A percentile compares a stretch with the other conserved stretches of the same genome.
Evolutionary conservation across 2,888 invertebrate genomes (phyloP).

Genomic region (Hydrotaea cyrtoneurina): DNA sequence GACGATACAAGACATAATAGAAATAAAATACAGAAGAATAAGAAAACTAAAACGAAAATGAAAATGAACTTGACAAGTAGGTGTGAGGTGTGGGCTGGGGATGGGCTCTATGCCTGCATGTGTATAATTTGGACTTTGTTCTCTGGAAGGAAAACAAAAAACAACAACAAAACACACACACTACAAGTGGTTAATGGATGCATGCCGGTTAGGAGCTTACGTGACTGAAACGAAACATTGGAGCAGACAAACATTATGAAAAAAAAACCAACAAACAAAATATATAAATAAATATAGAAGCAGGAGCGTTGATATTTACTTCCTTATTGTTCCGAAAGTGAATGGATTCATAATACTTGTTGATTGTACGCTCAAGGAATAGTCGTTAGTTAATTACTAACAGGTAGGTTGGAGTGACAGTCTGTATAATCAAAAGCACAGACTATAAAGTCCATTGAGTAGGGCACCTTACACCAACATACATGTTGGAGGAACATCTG

Average conservation of each 20-base stretch:
- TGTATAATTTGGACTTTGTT: conserved; percentile 39
- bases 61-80: no score
- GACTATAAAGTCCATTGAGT: no score
- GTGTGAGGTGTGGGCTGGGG: no score
- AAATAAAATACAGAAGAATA: no score
- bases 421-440: no score
- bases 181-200: neutral
- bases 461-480: no score
- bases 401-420: no score
- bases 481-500: no score
- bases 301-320: neutral
- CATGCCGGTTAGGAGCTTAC: neutral
- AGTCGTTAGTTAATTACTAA: neutral
- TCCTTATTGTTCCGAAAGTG: neutral
- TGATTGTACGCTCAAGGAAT: neutral
- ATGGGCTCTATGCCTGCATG: no score
- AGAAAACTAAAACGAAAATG: no score
- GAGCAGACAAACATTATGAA: neutral
- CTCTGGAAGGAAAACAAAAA: conserved; percentile 30
- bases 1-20: no score
- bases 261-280: neutral
- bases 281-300: neutral
- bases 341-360: neutral
- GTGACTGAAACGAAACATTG: conserved; percentile 27
- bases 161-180: neutral